phyloP scores from a whole-genome alignment of 92 coral and sea anemone species.

The Zoanthus sociatus region DNA sequence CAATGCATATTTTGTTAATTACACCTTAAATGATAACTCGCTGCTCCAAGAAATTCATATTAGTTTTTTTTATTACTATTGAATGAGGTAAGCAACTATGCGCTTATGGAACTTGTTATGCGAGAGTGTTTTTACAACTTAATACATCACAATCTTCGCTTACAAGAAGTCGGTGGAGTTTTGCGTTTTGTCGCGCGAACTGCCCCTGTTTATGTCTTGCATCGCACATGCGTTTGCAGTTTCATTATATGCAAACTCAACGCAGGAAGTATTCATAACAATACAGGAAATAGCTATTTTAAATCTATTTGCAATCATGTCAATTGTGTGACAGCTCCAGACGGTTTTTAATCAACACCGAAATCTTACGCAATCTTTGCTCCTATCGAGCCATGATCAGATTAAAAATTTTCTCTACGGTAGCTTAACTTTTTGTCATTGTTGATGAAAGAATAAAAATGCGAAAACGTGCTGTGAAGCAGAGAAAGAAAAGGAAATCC shows the following conservation, averaged over 20 bases:
- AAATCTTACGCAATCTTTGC: slow-evolving; percentile 24
- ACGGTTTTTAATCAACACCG: slow-evolving; percentile 33
- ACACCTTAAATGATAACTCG: no score
- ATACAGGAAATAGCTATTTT: slow-evolving; percentile 82
- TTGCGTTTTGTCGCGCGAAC: background rate
- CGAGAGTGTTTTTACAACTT: background rate
- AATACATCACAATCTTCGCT: background rate
- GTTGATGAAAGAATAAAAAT: background rate
- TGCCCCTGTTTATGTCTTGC: background rate
- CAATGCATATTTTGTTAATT: no score
- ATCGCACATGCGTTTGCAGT: slow-evolving; percentile 6
- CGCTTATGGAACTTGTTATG: background rate
- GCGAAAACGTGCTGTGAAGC: background rate
- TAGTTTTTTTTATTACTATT: no score
- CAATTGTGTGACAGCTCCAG: slow-evolving; percentile 69
- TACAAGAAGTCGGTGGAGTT: background rate
- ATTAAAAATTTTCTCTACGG: background rate
- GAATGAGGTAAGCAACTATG: no score
- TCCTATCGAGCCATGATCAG: background rate
- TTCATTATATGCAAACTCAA: slow-evolving; percentile 37
- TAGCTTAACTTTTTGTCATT: background rate
- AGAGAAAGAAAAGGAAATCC: background rate
- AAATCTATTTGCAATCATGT: slow-evolving; percentile 79
- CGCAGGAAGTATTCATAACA: slow-evolving; percentile 67
- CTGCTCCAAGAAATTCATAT: no score